Conservation (phyloP, 2,113 vertebrate species). For the Vombatus ursinus region DNA sequence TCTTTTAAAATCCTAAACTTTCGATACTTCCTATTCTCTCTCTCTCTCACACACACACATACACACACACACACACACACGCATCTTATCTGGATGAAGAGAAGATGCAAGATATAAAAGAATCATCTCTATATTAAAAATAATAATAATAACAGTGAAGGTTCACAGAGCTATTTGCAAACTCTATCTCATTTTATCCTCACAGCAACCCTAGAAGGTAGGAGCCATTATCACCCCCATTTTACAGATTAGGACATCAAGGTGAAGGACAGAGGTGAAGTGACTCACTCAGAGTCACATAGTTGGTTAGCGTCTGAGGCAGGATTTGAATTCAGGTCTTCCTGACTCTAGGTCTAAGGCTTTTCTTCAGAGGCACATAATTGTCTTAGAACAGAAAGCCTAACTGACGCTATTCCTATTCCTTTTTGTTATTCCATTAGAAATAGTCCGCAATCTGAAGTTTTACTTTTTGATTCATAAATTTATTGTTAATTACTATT, state of each 20-base stretch:
- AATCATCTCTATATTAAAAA: background rate
- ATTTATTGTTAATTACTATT: slow-evolving; percentile 15
- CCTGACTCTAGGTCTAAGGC: background rate
- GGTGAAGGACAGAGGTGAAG: background rate
- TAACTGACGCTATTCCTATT: background rate
- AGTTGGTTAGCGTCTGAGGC: background rate
- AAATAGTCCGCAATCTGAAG: background rate
- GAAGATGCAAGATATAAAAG: background rate
- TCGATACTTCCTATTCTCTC: background rate
- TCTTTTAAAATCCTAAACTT: background rate
- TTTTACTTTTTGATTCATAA: background rate
- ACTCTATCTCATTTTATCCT: slow-evolving; percentile 3
- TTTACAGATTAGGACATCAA: background rate
- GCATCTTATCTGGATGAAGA: background rate
- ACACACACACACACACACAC: background rate
- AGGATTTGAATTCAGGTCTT: background rate
- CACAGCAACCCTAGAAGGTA: background rate
- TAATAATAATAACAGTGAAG: background rate
- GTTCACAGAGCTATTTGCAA: background rate
- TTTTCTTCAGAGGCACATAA: background rate
- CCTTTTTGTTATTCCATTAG: slow-evolving; percentile 14
- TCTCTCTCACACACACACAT: background rate
- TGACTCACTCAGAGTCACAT: background rate
- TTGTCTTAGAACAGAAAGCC: background rate
- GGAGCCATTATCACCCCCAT: background rate